These are phyloP conservation scores for Erpobdella octoculata DNA, from an alignment of 2,888 invertebrate genomes.

Conservation along the genomic window DNA sequence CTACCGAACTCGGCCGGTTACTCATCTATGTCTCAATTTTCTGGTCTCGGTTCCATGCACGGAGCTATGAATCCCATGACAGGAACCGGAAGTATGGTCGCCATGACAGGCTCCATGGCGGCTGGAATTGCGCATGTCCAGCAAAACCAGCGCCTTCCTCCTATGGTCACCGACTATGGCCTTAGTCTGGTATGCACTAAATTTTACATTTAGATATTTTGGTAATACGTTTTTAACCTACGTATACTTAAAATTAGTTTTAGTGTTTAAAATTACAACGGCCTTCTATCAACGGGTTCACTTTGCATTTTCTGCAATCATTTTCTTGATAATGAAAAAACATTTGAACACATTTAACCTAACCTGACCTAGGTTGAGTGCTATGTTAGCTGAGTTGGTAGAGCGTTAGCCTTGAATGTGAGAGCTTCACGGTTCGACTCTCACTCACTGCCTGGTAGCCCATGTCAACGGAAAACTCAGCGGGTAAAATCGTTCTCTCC, in stretches of 20 bases:
- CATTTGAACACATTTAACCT: background rate
- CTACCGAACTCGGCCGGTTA: conserved; percentile 37
- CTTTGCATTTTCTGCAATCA: background rate
- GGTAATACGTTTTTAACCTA: background rate
- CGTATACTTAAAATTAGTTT: background rate
- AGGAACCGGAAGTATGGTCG: conserved; percentile 17
- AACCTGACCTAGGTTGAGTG: background rate
- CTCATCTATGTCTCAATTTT: conserved; percentile 36
- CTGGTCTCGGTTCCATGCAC: conserved; percentile 33
- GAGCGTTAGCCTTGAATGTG: no score
- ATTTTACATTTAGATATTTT: background rate
- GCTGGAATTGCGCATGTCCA: conserved; percentile 27
- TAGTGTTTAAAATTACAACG: no score
- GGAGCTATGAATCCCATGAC: conserved; percentile 21
- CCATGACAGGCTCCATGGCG: conserved; percentile 31
- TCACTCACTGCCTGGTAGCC: no score
- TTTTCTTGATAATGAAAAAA: background rate
- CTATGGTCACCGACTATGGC: conserved; percentile 34
- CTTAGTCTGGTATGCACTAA: conserved; percentile 31
- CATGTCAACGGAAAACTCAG: no score
- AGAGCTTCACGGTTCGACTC: no score
- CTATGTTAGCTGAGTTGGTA: no score
- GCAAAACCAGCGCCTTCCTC: conserved; percentile 33
- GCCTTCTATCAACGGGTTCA: background rate
- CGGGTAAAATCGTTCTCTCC: no score